These are phyloP conservation scores for Auanema sp. DNA, from an alignment of 2,888 invertebrate genomes.

Conservation along the genomic window DNA sequence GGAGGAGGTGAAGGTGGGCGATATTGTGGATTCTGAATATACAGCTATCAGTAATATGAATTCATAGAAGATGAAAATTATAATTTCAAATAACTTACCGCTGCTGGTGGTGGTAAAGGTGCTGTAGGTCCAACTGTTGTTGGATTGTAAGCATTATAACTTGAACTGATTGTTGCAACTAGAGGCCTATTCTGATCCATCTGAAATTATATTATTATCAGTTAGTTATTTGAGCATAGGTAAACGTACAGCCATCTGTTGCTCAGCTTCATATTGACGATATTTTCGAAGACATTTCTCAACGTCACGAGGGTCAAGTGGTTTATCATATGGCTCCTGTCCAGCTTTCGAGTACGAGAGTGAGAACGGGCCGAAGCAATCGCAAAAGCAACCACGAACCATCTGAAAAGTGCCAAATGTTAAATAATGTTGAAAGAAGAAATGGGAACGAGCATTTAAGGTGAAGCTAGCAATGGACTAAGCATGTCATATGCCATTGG, in stretches of 20 bases:
- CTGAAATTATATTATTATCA: not conserved
- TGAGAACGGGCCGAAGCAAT: constrained; percentile 42
- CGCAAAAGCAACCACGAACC: constrained; percentile 47
- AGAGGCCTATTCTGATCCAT: not conserved
- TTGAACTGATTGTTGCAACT: constrained; percentile 1
- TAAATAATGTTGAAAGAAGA: not conserved
- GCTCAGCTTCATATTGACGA: constrained; percentile 27
- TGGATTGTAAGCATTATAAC: constrained; percentile 9
- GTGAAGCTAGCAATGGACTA: too few relatives aligned
- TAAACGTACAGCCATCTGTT: constrained; percentile 19
- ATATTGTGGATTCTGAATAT: constrained; percentile 16
- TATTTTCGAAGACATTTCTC: constrained; percentile 30
- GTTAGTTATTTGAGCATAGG: not conserved
- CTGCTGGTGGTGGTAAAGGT: constrained; percentile 14
- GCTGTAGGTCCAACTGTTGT: constrained; percentile 13
- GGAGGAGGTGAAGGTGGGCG: constrained; percentile 19
- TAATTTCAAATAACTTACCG: too few relatives aligned
- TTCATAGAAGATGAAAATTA: too few relatives aligned
- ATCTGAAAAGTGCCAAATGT: constrained; percentile 29
- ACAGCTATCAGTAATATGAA: not conserved
- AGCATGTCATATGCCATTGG: too few relatives aligned
- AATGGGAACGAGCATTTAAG: too few relatives aligned
- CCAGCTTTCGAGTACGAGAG: constrained; percentile 16
- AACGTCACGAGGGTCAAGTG: constrained; percentile 38
- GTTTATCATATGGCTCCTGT: constrained; percentile 39